Conservation (phyloP, 2,113 vertebrate genomes). For the Coregonus clupeaformis region DNA sequence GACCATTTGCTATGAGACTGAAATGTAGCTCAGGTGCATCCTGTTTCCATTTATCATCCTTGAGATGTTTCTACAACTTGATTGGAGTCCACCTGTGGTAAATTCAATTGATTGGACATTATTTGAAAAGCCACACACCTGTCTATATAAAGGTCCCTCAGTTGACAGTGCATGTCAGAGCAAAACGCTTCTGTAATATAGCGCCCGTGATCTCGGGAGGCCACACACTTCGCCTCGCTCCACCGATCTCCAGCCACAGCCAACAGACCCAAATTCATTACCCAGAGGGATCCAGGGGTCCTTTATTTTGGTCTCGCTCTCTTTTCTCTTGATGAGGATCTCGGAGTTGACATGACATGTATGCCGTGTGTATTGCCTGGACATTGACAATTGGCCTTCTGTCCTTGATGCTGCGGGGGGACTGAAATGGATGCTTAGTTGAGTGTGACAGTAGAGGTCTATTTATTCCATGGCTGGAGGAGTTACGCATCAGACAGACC, state of each 20-base stretch:
- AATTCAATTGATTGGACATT: too few species aligned
- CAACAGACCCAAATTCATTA: slow-evolving; percentile 37
- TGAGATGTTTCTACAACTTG: too few species aligned
- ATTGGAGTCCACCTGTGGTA: too few species aligned
- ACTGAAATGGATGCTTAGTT: too few species aligned
- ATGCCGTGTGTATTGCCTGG: slow-evolving; percentile 10
- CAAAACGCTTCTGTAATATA: not conserved
- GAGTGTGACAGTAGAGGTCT: too few species aligned
- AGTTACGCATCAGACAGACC: slow-evolving; percentile 10
- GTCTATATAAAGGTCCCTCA: too few species aligned
- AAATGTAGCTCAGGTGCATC: too few species aligned
- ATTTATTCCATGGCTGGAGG: not conserved
- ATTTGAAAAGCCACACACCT: too few species aligned
- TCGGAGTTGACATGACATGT: slow-evolving; percentile 29
- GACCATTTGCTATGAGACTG: too few species aligned
- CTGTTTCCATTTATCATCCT: too few species aligned
- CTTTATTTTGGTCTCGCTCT: slow-evolving; percentile 39
- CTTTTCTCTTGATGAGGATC: slow-evolving; percentile 14
- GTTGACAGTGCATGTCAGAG: too few species aligned
- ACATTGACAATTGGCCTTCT: slow-evolving; percentile 30
- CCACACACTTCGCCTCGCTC: not conserved
- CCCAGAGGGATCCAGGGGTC: slow-evolving; percentile 13
- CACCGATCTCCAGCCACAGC: not conserved
- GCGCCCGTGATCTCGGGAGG: not conserved
- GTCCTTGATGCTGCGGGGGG: slow-evolving; percentile 43